phyloP scores from a whole-genome alignment of 2,888 invertebrate species.

The Oegoconia quadripuncta region DNA sequence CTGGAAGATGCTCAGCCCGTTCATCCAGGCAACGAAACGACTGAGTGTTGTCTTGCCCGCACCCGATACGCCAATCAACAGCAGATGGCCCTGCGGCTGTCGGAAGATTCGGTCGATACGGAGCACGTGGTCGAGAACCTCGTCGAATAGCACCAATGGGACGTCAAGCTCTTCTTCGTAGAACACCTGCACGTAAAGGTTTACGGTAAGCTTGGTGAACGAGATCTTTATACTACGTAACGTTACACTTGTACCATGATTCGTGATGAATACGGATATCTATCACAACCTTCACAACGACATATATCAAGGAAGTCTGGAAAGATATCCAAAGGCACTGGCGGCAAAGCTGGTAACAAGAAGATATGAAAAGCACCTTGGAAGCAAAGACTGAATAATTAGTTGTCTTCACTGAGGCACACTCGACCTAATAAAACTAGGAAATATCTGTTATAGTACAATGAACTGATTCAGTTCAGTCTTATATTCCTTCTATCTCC shows the following conservation, averaged over 20 bases:
- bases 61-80: conserved; percentile 98
- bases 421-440: too few relatives aligned
- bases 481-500: too few relatives aligned
- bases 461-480: too few relatives aligned
- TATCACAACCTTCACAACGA: too few relatives aligned
- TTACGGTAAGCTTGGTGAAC: background rate
- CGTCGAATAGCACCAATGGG: conserved; percentile 98
- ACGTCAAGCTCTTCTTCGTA: conserved; percentile 99
- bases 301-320: too few relatives aligned
- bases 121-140: conserved; percentile 99
- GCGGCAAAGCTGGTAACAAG: too few relatives aligned
- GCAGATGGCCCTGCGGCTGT: conserved; percentile 98
- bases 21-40: conserved; percentile 99
- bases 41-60: conserved; percentile 99
- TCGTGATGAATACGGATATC: too few relatives aligned
- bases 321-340: too few relatives aligned
- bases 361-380: background rate
- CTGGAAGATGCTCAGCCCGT: conserved; percentile 99
- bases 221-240: too few relatives aligned
- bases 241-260: too few relatives aligned
- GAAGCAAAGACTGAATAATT: background rate
- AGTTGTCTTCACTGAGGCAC: too few relatives aligned
- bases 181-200: conserved; percentile 82
- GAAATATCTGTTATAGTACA: too few relatives aligned
- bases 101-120: conserved; percentile 99